Evolutionary conservation across 2,797 vertebrate genomes (phyloP).

Genomic region (Hapalemur alaotrensis): DNA sequence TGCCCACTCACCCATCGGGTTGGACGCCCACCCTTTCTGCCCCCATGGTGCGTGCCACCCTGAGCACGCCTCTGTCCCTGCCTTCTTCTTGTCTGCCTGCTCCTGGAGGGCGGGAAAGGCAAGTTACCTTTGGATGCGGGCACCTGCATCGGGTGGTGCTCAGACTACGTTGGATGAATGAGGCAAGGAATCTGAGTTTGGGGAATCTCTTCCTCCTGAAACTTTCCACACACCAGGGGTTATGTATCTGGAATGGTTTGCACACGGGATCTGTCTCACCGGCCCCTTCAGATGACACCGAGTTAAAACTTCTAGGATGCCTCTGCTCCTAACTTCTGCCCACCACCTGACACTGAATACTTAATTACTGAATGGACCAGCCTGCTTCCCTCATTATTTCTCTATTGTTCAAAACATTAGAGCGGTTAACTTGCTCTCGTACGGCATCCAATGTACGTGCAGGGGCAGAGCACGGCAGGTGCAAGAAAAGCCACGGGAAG

Average conservation of each 20-base stretch:
- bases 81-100: not conserved
- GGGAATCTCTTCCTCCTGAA: not conserved
- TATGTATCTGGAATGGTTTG: not conserved
- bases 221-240: not conserved
- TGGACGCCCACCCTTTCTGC: not conserved
- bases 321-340: not conserved
- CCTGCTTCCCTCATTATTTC: not conserved
- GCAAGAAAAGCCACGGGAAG: not conserved
- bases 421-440: not conserved
- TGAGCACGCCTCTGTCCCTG: not conserved
- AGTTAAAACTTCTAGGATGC: not conserved
- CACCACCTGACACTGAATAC: not conserved
- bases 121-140: not conserved
- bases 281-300: not conserved
- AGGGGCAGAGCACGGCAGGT: not conserved
- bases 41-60: accelerated
- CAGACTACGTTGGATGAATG: not conserved
- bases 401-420: not conserved
- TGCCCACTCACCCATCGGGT: not conserved
- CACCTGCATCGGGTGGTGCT: not conserved
- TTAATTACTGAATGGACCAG: not conserved
- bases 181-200: not conserved
- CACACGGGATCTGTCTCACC: not conserved
- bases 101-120: not conserved
- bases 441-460: accelerated